Evolutionary conservation across 2,888 invertebrate species (phyloP), one percentile per base, ranked within the genome.

Genomic region (Tinea pellionella): DNA sequence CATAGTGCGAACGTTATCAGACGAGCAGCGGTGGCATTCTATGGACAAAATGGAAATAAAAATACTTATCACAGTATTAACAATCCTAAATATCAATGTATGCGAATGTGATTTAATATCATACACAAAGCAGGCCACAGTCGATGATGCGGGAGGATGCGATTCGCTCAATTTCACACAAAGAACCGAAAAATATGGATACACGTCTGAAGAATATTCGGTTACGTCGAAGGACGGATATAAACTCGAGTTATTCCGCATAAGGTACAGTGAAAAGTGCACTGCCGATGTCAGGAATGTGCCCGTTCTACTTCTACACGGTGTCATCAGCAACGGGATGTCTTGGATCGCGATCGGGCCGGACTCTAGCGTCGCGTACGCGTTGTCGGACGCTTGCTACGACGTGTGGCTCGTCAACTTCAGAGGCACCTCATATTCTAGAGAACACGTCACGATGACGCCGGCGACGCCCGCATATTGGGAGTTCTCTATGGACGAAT

Each of bases 261-360:
- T 53, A 16, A 8, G 2, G 11, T 2, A 2, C 19, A 53, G 53
- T 12, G 6, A 11, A 6, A 18, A 24, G 24, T 53, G 53, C 24
- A 19, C 63, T 0, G 62, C 65, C 7, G 61, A 59, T 9, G 62
- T 63, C 19, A 68, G 62, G 29, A 61, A 63, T 9, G 70, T 73
- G 0, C 82, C 83, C 0, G 76, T 81, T 6, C 57, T 84, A 2
- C 68, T 83, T 15, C 75, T 80, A 76, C 83, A 81, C 61, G 83
- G 83, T 0, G 65, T 83, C 0, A 70, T 82, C 0, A 72, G 72
- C 53, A 79, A 77, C 59, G 71, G 82, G 0, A 78, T 80, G 24
- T 68, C 73, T 0, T 83, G 73, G 72, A 51, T 62, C 0, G 80
- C 79, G 15, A 75, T 82, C 0, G 57, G 55, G 12, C 56, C 62